phyloP scores from a whole-genome alignment of 2,113 vertebrate species.

The Ramphastos sulfuratus region DNA sequence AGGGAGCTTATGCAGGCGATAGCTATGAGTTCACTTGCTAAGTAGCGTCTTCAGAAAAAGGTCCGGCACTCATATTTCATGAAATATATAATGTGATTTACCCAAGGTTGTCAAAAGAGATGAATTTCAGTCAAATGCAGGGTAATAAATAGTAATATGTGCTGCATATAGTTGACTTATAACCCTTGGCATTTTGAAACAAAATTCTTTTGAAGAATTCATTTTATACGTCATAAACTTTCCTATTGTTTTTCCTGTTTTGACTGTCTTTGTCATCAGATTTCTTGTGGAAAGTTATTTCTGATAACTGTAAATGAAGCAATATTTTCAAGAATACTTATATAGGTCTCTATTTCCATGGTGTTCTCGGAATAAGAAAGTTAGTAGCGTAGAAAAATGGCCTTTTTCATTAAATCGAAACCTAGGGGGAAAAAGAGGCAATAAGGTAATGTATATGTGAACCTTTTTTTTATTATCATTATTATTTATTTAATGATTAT shows the following conservation, averaged over 20 bases:
- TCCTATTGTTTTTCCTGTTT: slow-evolving; percentile 76
- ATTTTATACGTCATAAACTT: slow-evolving; percentile 80
- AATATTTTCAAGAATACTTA: slow-evolving; percentile 64
- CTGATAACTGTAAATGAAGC: slow-evolving; percentile 70
- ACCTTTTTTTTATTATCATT: background rate
- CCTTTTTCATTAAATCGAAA: slow-evolving; percentile 62
- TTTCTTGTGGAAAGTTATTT: slow-evolving; percentile 58
- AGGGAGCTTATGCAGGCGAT: slow-evolving; percentile 81
- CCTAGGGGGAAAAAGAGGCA: background rate
- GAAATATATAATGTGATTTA: slow-evolving; percentile 90
- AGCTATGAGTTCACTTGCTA: slow-evolving; percentile 76
- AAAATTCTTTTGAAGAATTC: slow-evolving; percentile 83
- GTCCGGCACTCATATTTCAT: slow-evolving; percentile 85
- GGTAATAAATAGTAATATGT: slow-evolving; percentile 93
- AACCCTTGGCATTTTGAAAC: slow-evolving; percentile 92
- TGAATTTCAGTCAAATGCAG: slow-evolving; percentile 89
- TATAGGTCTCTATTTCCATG: slow-evolving; percentile 34
- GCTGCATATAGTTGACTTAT: slow-evolving; percentile 92
- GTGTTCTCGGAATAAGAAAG: slow-evolving; percentile 39
- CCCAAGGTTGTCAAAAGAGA: slow-evolving; percentile 92
- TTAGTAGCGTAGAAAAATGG: slow-evolving; percentile 50
- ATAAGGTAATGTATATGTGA: background rate
- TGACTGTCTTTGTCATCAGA: slow-evolving; percentile 66
- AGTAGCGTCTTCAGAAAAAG: slow-evolving; percentile 75
- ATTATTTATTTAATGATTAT: slow-evolving; percentile 47